Evolutionary conservation across 2,113 vertebrate genomes (phyloP).

Genomic region (Nannospalax galili): DNA sequence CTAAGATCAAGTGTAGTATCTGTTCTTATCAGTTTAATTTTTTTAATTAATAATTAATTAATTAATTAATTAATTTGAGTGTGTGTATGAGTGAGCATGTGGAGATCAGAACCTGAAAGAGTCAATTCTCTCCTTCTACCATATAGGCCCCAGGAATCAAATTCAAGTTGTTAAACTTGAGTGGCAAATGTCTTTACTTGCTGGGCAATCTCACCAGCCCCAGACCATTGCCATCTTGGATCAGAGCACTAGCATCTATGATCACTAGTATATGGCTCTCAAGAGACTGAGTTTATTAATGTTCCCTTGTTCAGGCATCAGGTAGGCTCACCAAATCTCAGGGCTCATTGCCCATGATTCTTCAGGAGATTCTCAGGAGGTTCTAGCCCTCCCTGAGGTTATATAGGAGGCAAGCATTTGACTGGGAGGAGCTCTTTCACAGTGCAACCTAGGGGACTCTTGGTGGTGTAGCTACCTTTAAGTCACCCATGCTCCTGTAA

Average conservation of each 20-base stretch:
- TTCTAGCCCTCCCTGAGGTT: neutral
- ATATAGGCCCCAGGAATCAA: too few species aligned
- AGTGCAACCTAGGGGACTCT: neutral
- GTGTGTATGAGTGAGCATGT: neutral
- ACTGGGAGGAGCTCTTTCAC: neutral
- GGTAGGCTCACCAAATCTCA: neutral
- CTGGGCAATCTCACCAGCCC: neutral
- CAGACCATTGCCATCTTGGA: neutral
- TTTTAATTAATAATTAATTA: too few species aligned
- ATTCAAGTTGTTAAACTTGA: neutral
- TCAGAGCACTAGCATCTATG: neutral
- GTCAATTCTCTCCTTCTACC: neutral
- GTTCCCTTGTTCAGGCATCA: too few species aligned
- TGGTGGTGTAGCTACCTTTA: neutral
- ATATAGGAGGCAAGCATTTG: neutral
- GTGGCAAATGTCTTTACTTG: neutral
- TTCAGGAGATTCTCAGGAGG: too few species aligned
- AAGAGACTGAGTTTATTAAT: too few species aligned
- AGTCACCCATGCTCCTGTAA: neutral
- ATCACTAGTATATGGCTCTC: too few species aligned
- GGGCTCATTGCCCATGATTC: neutral
- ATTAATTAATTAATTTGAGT: too few species aligned
- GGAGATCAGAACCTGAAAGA: neutral
- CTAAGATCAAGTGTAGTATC: too few species aligned
- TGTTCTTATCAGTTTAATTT: too few species aligned